Evolutionary conservation across 1,140 invertebrate species (phyloP).

Genomic region (Saccostrea echinata): DNA sequence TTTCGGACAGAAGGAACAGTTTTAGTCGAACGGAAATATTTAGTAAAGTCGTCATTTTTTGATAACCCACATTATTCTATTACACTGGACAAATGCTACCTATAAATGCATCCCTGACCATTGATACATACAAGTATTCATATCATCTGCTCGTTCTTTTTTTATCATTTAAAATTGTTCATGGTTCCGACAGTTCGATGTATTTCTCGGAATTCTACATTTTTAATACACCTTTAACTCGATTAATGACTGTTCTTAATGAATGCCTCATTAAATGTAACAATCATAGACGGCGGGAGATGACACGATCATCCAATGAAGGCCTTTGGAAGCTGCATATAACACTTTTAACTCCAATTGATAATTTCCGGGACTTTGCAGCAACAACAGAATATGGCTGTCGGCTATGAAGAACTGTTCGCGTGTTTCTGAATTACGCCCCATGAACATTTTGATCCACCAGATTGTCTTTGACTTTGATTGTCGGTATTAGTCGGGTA

Average conservation of each 20-base stretch:
- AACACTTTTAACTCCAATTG: conserved; percentile 20
- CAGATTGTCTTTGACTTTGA: not conserved
- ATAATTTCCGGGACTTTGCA: conserved; percentile 30
- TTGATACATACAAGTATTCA: no score
- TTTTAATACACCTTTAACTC: not conserved
- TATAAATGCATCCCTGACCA: no score
- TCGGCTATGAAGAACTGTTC: not conserved
- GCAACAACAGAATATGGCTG: not conserved
- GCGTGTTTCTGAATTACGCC: not conserved
- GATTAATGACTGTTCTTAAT: not conserved
- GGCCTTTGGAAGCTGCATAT: not conserved
- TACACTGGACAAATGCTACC: no score
- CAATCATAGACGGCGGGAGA: not conserved
- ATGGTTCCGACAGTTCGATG: no score
- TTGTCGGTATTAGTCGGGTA: not conserved
- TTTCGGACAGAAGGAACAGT: no score
- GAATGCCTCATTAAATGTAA: not conserved
- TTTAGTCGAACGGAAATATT: no score
- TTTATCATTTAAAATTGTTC: no score
- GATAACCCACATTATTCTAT: no score
- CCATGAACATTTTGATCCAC: conserved; percentile 29
- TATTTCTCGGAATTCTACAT: not conserved
- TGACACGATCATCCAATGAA: not conserved
- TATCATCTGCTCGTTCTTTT: no score
- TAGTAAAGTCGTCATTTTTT: no score